Base-by-base conservation (phyloP, 2,113 vertebrate species). In the Osmerus eperlanus region DNA sequence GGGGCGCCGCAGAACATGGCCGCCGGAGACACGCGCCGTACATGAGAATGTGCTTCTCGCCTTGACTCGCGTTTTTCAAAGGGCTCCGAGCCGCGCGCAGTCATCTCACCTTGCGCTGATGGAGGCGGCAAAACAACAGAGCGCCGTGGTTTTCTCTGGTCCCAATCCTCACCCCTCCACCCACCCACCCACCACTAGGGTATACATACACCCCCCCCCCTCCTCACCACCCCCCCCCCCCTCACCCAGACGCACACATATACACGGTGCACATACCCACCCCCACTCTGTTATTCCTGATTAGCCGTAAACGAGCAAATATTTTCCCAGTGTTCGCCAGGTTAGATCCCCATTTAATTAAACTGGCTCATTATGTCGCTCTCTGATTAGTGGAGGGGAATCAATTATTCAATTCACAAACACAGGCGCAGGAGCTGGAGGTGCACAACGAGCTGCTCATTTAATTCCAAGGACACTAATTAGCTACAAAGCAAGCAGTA, bases 391-490 rank as follows among this genome's bases (percentile, higher is more conserved):
- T 93, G 93, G 94, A 94, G 94, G 94, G 96, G 95, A 98, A 98
- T 99, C 97, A 99, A 99, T 99, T 98, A 98, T 99, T 98, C 96
- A 98, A 96, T 97, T 94, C 95, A 94, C 96, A 98, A 97, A 98
- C 96, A 97, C 90, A 93, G 94, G 93, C 94, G 92, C 92, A 93
- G 92, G 94, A 96, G 95, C 94, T 95, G 91, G 94, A 96, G 95
- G 95, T 95, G 93, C 95, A 95, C 93, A 93, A 94, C 93, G 91
- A 94, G 94, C 95, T 94, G 93, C 94, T 96, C 95, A 93, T 96
- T 97, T 98, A 94, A 97, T 97, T 97, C 95, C 96, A 98, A 97
- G 95, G 97, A 98, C 96, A 97, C 96, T 99, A 99, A 98, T 99
- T 98, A 98, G 95, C 94, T 96, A 96, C 96, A 99, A 98, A 97